Conservation (phyloP, 2,888 invertebrate genomes). For the Cataglyphis albicans region DNA sequence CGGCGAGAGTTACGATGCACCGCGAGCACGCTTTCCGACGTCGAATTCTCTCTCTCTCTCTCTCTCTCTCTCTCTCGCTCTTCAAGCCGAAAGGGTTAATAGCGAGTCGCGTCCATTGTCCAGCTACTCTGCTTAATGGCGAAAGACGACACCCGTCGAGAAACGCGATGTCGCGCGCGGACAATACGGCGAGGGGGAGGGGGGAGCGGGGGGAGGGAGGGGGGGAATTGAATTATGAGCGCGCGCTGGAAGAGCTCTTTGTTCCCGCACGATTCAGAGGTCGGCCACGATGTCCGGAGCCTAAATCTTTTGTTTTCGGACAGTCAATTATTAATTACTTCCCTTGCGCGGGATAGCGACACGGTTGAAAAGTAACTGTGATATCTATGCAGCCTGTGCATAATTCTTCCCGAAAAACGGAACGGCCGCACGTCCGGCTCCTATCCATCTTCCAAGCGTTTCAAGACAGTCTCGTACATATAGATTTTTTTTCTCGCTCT, state of each 20-base stretch:
- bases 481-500: background rate
- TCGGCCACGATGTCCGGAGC: conserved; percentile 16
- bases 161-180: conserved; percentile 5
- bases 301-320: conserved; percentile 45
- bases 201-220: too few relatives aligned
- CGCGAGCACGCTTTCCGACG: background rate
- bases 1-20: conserved; percentile 24
- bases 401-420: conserved; percentile 15
- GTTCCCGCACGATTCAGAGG: conserved; percentile 9
- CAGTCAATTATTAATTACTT: conserved; percentile 50
- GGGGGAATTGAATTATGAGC: conserved; percentile 42
- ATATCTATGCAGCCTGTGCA: conserved; percentile 14
- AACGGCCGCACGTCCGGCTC: conserved; percentile 1
- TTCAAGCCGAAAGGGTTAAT: conserved; percentile 44
- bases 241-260: conserved; percentile 17
- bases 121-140: conserved; percentile 49
- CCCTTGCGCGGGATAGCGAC: conserved; percentile 27
- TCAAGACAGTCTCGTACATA: conserved; percentile 24
- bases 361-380: conserved; percentile 5
- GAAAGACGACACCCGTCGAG: conserved; percentile 51
- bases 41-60: too few relatives aligned
- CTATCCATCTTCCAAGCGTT: background rate
- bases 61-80: background rate
- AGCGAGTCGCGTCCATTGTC: conserved; percentile 50
- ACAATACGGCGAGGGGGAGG: conserved; percentile 10